These are phyloP conservation scores for Stenchaetothrips biformis DNA, from an alignment of 2,888 invertebrate genomes.

Conservation along the genomic window DNA sequence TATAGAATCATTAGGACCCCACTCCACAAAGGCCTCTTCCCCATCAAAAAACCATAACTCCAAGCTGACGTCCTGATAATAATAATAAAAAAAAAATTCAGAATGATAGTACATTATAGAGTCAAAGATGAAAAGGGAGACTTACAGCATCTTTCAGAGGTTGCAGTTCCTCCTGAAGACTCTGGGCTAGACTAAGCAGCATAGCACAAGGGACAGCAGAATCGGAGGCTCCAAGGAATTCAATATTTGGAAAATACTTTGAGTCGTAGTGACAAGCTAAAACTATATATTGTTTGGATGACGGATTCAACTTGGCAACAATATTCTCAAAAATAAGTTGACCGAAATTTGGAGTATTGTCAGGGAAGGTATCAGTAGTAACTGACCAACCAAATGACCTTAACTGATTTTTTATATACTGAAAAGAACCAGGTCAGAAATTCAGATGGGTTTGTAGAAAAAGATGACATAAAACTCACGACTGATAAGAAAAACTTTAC, in stretches of 20 bases:
- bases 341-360: constrained; percentile 71
- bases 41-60: constrained; percentile 97
- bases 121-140: constrained; percentile 21
- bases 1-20: constrained; percentile 86
- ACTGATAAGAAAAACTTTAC: constrained; percentile 44
- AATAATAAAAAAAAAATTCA: neutral
- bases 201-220: constrained; percentile 95
- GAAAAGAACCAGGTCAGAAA: constrained; percentile 35
- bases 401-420: constrained; percentile 64
- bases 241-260: constrained; percentile 64
- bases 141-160: constrained; percentile 48
- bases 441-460: neutral
- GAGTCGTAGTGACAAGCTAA: constrained; percentile 90
- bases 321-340: constrained; percentile 76
- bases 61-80: constrained; percentile 53
- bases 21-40: constrained; percentile 89
- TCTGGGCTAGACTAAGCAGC: constrained; percentile 74
- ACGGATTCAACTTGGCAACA: constrained; percentile 71
- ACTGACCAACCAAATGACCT: constrained; percentile 68
- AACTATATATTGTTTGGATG: constrained; percentile 69
- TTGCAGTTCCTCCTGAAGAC: constrained; percentile 58
- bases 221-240: constrained; percentile 78
- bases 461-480: neutral
- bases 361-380: constrained; percentile 67
- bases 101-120: neutral